Conservation (phyloP, 2,888 invertebrate genomes). For the Steromphala cineraria region DNA sequence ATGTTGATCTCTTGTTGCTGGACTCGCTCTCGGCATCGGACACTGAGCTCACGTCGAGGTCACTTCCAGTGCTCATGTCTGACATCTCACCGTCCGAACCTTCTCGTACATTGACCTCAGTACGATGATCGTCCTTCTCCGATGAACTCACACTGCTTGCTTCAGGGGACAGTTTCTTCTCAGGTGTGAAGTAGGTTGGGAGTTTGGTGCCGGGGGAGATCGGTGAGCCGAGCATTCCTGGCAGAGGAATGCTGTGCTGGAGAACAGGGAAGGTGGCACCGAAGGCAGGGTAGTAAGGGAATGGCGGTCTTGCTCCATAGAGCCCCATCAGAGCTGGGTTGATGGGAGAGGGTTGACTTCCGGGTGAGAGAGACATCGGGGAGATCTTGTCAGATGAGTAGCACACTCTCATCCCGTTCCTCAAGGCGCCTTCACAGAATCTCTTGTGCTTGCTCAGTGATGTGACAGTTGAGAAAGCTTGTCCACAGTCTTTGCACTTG, state of each 20-base stretch:
- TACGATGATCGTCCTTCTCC: conserved; percentile 18
- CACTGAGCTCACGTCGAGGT: conserved; percentile 50
- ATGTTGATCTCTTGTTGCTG: conserved; percentile 28
- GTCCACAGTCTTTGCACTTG: conserved; percentile 95
- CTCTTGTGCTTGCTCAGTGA: conserved; percentile 90
- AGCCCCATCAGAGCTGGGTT: conserved; percentile 29
- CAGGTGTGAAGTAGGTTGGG: conserved; percentile 28
- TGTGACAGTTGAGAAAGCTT: conserved; percentile 92
- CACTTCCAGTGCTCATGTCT: conserved; percentile 52
- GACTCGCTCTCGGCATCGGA: conserved; percentile 64
- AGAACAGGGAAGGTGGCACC: conserved; percentile 34
- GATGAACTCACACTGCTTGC: not conserved
- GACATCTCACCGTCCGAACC: conserved; percentile 42
- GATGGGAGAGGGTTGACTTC: conserved; percentile 27
- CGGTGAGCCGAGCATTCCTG: conserved; percentile 27
- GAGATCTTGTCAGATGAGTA: conserved; percentile 44
- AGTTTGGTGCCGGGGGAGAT: conserved; percentile 34
- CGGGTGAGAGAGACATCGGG: conserved; percentile 38
- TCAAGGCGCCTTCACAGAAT: conserved; percentile 87
- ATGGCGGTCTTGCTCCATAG: conserved; percentile 36
- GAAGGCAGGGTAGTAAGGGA: conserved; percentile 36
- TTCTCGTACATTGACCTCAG: conserved; percentile 8
- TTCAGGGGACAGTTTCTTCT: conserved; percentile 25
- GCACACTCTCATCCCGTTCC: conserved; percentile 64
- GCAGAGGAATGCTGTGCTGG: conserved; percentile 28